Evolutionary conservation across 2,797 vertebrate genomes (phyloP), one percentile per base, ranked within the genome.

Genomic region (Carduelis carduelis): DNA sequence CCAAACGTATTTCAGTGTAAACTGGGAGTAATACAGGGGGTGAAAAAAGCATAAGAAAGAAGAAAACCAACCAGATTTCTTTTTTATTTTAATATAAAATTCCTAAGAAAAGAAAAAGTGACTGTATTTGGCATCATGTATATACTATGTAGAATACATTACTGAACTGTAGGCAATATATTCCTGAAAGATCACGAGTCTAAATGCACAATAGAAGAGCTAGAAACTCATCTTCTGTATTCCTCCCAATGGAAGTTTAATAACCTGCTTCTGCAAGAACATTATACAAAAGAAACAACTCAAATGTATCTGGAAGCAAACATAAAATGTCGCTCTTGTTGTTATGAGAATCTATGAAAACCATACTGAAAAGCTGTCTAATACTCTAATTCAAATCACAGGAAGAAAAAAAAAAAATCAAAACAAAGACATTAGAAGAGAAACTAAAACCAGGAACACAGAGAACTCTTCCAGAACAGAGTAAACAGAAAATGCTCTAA

Each of bases 331-430:
- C 76, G 91, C 60, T 95, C 76, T 93, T 0, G 0, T 72, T 74
- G 59, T 76, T 64, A 80, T 56, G 20, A 95, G 63, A 92, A 96
- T 37, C 83, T 81, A 50, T 76, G 78, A 92, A 95, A 93, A 47
- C 12, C 49, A 78, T 84, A 65, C 56, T 68, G 53, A 89, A 92
- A 95, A 84, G 68, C 41, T 93, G 70, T 80, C 68, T 81, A 83
- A 94, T 61, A 77, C 28, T 74, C 57, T 88, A 92, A 92, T 93
- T 93, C 66, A 97, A 95, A 96, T 95, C 83, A 94, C 87, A 95
- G 24, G 68, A 96, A 89, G 24, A 47, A 87, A 50, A 47, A 87
- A 50, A 7, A 5, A 22, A 3, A 14, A 5, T 93, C 76, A 86
- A 86, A 96, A 95, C 60, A 94, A 97, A 95, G 50, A 80, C 87